Conservation (phyloP, 2,113 vertebrate genomes). For the Dryoscopus gambensis region DNA sequence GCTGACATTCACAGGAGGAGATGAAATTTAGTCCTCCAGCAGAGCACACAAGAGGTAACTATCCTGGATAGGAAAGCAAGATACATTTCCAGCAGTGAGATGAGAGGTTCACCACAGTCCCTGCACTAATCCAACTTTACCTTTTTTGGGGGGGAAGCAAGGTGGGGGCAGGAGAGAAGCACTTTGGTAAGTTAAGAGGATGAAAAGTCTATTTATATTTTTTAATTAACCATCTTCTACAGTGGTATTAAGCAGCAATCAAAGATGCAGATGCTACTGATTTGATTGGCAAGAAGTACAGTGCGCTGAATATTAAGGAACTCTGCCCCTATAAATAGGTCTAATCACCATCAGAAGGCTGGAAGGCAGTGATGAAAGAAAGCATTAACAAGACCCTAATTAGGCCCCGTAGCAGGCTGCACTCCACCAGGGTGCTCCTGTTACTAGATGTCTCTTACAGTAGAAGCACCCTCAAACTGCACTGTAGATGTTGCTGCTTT, state of each 20-base stretch:
- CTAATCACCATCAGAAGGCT: conserved; percentile 66
- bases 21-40: not conserved
- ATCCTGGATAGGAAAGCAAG: not conserved
- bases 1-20: not conserved
- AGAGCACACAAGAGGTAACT: not conserved
- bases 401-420: conserved; percentile 37
- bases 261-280: conserved; percentile 73
- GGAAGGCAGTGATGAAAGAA: conserved; percentile 51
- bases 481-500: not conserved
- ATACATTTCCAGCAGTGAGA: not conserved
- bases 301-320: conserved; percentile 71
- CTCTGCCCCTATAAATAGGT: conserved; percentile 75
- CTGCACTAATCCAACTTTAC: not conserved
- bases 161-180: not conserved
- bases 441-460: not conserved
- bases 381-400: conserved; percentile 58
- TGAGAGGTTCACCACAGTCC: not conserved
- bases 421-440: not conserved
- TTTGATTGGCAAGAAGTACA: conserved; percentile 73
- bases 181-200: conserved; percentile 52
- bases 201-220: conserved; percentile 77
- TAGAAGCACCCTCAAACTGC: not conserved
- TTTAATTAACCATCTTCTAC: conserved; percentile 77
- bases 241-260: conserved; percentile 76
- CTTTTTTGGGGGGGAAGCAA: not conserved